Evolutionary conservation across 2,113 vertebrate species (phyloP).

Genomic region (Halcyon senegalensis): DNA sequence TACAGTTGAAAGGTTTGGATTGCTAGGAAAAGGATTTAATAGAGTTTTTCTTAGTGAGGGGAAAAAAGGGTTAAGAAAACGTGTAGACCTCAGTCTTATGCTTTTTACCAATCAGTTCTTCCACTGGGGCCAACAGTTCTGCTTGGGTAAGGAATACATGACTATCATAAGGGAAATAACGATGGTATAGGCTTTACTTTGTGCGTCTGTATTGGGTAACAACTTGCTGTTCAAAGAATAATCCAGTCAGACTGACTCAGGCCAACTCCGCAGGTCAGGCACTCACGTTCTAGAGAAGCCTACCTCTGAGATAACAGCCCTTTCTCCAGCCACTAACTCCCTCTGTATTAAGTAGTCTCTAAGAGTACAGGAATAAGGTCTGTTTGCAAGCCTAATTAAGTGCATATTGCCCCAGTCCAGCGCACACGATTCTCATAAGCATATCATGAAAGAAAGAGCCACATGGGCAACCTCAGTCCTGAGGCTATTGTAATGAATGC

Average conservation of each 20-base stretch:
- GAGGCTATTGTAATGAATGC: neutral
- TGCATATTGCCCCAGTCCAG: neutral
- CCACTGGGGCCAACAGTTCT: neutral
- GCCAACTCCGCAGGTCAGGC: neutral
- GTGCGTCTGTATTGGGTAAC: neutral
- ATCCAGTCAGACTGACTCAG: neutral
- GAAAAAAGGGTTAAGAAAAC: fast-evolving
- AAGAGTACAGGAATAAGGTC: neutral
- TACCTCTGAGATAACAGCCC: neutral
- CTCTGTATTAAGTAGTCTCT: neutral
- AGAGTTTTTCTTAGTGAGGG: neutral
- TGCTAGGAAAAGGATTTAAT: neutral
- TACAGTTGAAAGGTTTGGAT: neutral
- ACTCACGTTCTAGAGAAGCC: neutral
- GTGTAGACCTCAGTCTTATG: fast-evolving
- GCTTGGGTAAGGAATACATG: neutral
- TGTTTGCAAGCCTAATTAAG: neutral
- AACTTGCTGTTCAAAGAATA: neutral
- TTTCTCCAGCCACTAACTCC: neutral
- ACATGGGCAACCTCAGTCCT: neutral
- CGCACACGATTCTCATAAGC: neutral
- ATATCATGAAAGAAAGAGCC: neutral
- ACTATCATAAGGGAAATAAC: neutral
- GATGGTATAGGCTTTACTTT: neutral
- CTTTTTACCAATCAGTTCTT: neutral